Evolutionary conservation across 2,888 invertebrate genomes (phyloP), one percentile per base, ranked within the genome.

Genomic region (Zele albiditarsus): DNA sequence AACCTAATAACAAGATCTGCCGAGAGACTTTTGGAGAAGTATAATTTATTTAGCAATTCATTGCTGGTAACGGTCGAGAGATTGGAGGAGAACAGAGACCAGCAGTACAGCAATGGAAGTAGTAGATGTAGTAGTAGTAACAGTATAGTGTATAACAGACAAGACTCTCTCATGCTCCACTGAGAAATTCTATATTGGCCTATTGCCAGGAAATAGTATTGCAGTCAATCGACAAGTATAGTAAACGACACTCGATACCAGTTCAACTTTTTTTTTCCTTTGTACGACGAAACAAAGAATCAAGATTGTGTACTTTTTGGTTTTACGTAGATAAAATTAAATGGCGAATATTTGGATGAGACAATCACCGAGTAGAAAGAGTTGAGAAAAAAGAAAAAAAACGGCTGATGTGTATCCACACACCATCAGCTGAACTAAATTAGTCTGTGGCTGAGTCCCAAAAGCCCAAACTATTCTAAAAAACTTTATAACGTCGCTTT

Each of bases 191-290:
- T 72, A 72, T 76, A 70, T 74, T 78, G 78, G 78, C 76, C 46
- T 53, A 28, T 42, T 38, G 76, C 78, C 78, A 78, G 74, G 72
- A 74, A 78, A 78, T 73, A 78, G 72, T 74, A 76, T 38, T 38
- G 76, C 74, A 74, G 76, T 76, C 76, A 74, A 78, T 78, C 74
- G 78, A 33, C 63, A 20, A 62, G 66, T 71, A 71, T 71, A 46
- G 46, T n/a, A 46, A 46, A 46, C n/a, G 46, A 46, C 46, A 46
- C 6, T 46, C n/a, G 46, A 46, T n/a, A 46, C n/a, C 4, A 14
- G n/a, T 46, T 6, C 6, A 16, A n/a, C 3, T 5, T 12, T 38
- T 12, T 12, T 12, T 6, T 38, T 3, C n/a, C 16, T 31, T 3
- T 3, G 46, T 46, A 2, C 1, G 16, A 3, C 16, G 5, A 46